Evolutionary conservation across 2,797 vertebrate species (phyloP), one percentile per base, ranked within the genome.

Genomic region (Poecilia wingei): DNA sequence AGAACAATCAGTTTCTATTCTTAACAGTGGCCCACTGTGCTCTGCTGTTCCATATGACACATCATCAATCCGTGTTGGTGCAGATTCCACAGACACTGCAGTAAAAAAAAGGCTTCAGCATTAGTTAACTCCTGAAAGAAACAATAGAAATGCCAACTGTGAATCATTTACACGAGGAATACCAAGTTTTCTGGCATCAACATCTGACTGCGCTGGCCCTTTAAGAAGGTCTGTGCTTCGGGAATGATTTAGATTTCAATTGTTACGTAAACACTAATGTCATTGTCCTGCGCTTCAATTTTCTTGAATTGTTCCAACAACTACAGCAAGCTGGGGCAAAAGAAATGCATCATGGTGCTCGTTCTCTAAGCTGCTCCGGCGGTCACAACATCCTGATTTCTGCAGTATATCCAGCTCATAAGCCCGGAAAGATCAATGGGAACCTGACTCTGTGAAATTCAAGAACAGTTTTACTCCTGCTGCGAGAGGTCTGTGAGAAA

Each of bases 401-500:
- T 59, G 55, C n/a, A 61, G 8, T 18, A 20, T 39, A 74, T 61
- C n/a, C 75, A 69, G 78, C 78, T 81, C 20, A 71, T 77, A 75
- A 66, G 80, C 76, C 64, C 61, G 76, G 80, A 81, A 78, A 83
- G 79, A 91, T 91, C 90, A 90, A 88, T 86, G 33, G 78, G 70
- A 82, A 82, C 74, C 71, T 68, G 77, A 86, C 73, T 79, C 77
- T 87, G 83, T 88, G 86, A 85, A 89, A 91, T 87, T 82, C 79
- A 84, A 87, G 83, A 39, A 78, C 73, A 79, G 85, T 82, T 90
- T 85, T 70, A 80, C 72, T 76, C 80, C 80, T 53, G 86, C 87
- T 80, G 79, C 6, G 59, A 87, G 87, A 70, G 85, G 92, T 84
- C 87, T 80, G 79, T 61, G 59, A 87, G 87, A 70, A 88, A 93